A percentile compares a stretch with the other conserved stretches of the same genome.
phyloP scores from a whole-genome alignment of 2,113 vertebrate genomes.

The Callospermophilus lateralis region DNA sequence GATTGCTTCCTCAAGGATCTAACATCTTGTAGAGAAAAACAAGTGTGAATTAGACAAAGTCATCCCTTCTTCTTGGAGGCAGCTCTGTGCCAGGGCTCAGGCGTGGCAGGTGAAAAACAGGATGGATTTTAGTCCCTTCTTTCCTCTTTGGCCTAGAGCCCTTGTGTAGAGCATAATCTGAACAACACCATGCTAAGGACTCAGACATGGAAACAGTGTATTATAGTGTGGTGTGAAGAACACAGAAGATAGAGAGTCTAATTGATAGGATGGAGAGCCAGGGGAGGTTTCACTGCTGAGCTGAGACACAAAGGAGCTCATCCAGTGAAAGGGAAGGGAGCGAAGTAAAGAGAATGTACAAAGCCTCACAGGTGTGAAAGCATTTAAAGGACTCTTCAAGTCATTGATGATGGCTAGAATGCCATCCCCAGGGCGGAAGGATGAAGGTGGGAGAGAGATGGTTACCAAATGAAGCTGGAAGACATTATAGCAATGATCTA shows the following conservation, averaged over 20 bases:
- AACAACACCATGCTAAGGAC: not conserved
- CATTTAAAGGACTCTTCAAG: not conserved
- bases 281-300: not conserved
- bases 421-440: not conserved
- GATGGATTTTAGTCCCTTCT: not conserved
- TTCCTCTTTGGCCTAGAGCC: not conserved
- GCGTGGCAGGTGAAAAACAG: not conserved
- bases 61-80: not conserved
- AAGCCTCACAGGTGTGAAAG: not conserved
- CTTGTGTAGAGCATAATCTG: not conserved
- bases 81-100: not conserved
- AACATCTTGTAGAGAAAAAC: not conserved
- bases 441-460: not conserved
- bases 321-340: not conserved
- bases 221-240: not conserved
- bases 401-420: not conserved
- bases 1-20: not conserved
- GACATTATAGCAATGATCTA: not conserved
- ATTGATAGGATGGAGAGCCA: not conserved
- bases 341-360: not conserved
- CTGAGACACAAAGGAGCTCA: not conserved
- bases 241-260: not conserved
- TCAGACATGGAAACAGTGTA: not conserved
- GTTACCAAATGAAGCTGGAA: not conserved
- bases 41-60: not conserved